These are phyloP conservation scores for Siniperca undulata DNA, from an alignment of 2,797 vertebrate genomes.

Conservation along the genomic window DNA sequence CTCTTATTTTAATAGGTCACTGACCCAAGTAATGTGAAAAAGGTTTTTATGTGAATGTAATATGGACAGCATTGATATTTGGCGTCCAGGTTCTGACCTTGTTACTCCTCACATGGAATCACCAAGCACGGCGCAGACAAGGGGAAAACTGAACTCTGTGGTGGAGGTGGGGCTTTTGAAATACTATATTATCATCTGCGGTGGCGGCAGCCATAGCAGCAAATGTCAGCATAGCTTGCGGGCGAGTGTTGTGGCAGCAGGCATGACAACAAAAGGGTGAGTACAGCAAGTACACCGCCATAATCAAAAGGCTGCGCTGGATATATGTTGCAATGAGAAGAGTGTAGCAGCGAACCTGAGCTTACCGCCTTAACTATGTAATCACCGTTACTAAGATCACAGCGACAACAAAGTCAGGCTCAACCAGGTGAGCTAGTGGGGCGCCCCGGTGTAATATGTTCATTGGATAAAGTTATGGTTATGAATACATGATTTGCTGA, in stretches of 20 bases:
- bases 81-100: background rate
- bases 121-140: no score
- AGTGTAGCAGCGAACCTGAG: no score
- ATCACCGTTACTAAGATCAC: no score
- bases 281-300: background rate
- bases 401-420: no score
- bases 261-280: background rate
- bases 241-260: background rate
- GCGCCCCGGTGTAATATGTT: no score
- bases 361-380: no score
- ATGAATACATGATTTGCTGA: no score
- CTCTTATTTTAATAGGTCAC: background rate
- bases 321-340: background rate
- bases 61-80: background rate
- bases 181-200: background rate
- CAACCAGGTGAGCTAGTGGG: no score
- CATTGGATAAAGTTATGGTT: no score
- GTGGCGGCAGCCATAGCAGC: no score
- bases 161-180: background rate
- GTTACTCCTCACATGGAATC: background rate
- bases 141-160: background rate
- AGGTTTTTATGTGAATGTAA: background rate
- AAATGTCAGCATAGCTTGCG: no score
- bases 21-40: background rate
- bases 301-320: background rate